Percentiles rank a stretch among this genome's conserved stretches.
Evolutionary conservation across 1,140 invertebrate species (phyloP).

Genomic region (Drosophila lowei): DNA sequence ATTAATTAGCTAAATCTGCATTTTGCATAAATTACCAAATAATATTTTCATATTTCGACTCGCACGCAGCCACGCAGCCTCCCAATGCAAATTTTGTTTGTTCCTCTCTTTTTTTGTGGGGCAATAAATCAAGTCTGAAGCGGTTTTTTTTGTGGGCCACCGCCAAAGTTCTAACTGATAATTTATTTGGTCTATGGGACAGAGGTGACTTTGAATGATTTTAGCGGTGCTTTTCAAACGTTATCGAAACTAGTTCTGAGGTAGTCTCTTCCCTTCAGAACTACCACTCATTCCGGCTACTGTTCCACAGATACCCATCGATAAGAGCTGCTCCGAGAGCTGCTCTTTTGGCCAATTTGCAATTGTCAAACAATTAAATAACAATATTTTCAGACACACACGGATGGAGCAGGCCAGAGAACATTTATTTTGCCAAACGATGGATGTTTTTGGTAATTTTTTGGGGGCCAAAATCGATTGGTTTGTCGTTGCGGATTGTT

Average conservation of each 20-base stretch:
- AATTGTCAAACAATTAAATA: conserved; percentile 73
- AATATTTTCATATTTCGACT: conserved; percentile 60
- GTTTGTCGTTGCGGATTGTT: conserved; percentile 61
- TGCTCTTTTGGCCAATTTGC: conserved; percentile 41
- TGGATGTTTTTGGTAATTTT: conserved; percentile 62
- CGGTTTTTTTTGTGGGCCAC: conserved; percentile 36
- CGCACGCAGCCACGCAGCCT: conserved; percentile 2
- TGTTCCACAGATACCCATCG: conserved; percentile 46
- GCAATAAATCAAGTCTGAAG: conserved; percentile 66
- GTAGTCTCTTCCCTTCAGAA: conserved; percentile 15
- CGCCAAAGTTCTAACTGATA: conserved; percentile 49
- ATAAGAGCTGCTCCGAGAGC: conserved; percentile 38
- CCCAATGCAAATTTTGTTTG: conserved; percentile 32
- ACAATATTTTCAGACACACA: conserved; percentile 52
- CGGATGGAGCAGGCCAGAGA: conserved; percentile 1
- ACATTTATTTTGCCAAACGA: conserved; percentile 70
- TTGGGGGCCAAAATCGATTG: conserved; percentile 59
- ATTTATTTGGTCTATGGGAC: conserved; percentile 55
- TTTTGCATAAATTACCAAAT: conserved; percentile 80
- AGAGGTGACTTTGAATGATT: conserved; percentile 59
- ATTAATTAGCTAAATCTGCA: conserved; percentile 79
- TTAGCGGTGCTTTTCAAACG: conserved; percentile 57
- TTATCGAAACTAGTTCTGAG: conserved; percentile 37
- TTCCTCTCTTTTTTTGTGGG: conserved; percentile 54
- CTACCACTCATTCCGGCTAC: conserved; percentile 57